A percentile compares a stretch with the other conserved stretches of the same genome.
Evolutionary conservation across 1,140 invertebrate species (phyloP).

Genomic region (Papilio polyxenes): DNA sequence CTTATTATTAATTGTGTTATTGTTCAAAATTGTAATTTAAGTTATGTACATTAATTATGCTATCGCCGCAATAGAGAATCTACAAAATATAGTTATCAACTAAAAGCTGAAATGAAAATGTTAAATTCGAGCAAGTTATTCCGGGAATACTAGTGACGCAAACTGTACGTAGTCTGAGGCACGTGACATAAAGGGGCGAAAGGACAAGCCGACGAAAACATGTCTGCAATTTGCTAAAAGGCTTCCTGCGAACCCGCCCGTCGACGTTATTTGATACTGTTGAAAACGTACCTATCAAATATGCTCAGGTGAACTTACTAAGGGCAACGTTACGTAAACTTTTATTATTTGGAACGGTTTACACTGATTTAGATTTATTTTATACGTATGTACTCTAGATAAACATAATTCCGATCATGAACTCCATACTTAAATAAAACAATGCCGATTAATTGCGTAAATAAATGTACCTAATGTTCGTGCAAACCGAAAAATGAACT

Average conservation of each 20-base stretch:
- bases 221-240: conserved; percentile 70
- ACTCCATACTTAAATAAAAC: no score
- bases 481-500: no score
- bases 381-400: background rate
- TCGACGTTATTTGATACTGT: conserved; percentile 59
- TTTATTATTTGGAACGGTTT: background rate
- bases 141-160: background rate
- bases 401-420: no score
- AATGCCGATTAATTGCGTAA: no score
- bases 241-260: conserved; percentile 53
- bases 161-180: background rate
- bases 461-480: no score
- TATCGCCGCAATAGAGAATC: no score
- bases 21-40: no score
- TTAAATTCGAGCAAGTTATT: background rate
- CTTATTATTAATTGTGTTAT: background rate
- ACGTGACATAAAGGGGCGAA: conserved; percentile 14
- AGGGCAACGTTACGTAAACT: background rate
- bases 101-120: background rate
- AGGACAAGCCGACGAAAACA: conserved; percentile 41
- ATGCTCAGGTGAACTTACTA: conserved; percentile 15
- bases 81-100: no score
- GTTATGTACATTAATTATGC: no score
- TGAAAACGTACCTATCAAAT: conserved; percentile 50
- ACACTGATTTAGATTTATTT: background rate